Percentiles rank a stretch among this genome's conserved stretches.
These are phyloP conservation scores for Sebastes schlegelii DNA, from an alignment of 2,113 vertebrate species.

Conservation along the genomic window DNA sequence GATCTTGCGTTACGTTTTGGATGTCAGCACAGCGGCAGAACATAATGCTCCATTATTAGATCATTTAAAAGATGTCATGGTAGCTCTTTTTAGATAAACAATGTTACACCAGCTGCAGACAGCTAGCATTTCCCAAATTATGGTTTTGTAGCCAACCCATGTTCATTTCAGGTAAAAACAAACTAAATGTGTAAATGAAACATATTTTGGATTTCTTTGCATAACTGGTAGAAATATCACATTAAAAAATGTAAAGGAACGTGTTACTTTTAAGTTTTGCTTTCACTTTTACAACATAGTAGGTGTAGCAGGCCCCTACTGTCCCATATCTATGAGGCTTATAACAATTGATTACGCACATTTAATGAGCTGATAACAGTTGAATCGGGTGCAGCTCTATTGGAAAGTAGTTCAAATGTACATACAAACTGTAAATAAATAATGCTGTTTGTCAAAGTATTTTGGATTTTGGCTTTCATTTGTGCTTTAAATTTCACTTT, in stretches of 20 bases:
- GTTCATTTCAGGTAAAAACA: neutral
- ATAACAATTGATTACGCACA: no score
- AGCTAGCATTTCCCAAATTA: neutral
- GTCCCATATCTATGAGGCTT: no score
- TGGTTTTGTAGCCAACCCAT: neutral
- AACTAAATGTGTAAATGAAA: neutral
- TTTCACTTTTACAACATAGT: no score
- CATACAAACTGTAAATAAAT: neutral
- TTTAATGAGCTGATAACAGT: no score
- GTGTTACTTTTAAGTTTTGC: no score
- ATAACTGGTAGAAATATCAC: neutral
- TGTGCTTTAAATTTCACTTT: neutral
- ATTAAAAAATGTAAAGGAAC: neutral
- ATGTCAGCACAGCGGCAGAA: neutral
- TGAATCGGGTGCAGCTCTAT: no score
- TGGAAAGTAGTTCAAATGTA: no score
- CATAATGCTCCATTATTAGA: neutral
- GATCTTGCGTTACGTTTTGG: neutral
- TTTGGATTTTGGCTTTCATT: neutral
- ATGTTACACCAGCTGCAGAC: neutral
- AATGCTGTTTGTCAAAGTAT: neutral
- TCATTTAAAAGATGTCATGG: neutral
- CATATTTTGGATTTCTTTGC: neutral
- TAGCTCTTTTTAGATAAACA: neutral
- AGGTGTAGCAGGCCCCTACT: no score